Base-by-base conservation (phyloP, 2,888 invertebrate species). In the Azorinus chamasolen region DNA sequence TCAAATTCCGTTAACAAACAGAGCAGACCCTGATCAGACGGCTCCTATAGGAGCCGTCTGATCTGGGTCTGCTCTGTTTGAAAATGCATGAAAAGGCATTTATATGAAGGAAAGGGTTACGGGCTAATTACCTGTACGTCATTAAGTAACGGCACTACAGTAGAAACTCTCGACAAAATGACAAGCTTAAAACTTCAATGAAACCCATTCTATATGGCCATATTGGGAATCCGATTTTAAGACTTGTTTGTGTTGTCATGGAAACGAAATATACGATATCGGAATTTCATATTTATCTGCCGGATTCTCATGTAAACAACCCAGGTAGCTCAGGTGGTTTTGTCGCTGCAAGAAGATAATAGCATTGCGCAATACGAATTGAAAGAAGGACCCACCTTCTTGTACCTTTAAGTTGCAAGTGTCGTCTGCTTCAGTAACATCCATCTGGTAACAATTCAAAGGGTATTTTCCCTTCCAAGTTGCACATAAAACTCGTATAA, bases 261-360 rank as follows among this genome's bases (percentile, higher is more conserved):
- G 73, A 14, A 70, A 80, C 80, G 43, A 74, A 80, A 77, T 77
- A 77, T 76, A 80, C 80, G 80, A 70, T 77, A 80, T 80, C 80
- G 76, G 80, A 80, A 80, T 80, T 73, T 70, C 70, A 71, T 70
- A 63, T 68, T 51, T 73, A 32, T 32, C 32, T 55, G 62, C 32
- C 43, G 58, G 45, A 43, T 46, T 62, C 57, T 53, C 51, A 53
- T 55, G 69, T 68, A 65, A 41, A 39, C 48, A 65, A 39, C 50
- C 57, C 78, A 78, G 78, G 78, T 78, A 78, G 48, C 65, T 55
- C 74, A 74, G 68, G 74, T 74, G 68, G 27, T 50, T 50, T 22
- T 20, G 18, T 50, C 20, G 24, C 20, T 50, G 14, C 22, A 12
- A 22, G 50, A 50, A 50, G 10, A 50, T 50, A 50, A 50, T 50